Percentiles rank a stretch among this genome's conserved stretches.
Evolutionary conservation across 2,888 invertebrate genomes (phyloP).

Genomic region (Diaperis boleti): DNA sequence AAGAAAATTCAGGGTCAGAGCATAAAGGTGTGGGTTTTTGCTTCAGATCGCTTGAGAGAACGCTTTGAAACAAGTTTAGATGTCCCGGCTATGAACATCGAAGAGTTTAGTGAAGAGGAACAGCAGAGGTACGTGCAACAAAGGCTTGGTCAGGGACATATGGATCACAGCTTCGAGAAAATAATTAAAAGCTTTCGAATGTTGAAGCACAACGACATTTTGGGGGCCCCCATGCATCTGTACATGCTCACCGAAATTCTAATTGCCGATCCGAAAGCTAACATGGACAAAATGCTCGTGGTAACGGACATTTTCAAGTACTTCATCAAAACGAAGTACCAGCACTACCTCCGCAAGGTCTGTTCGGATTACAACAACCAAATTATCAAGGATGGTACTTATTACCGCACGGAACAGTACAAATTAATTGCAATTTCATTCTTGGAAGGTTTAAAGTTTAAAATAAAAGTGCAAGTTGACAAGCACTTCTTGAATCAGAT

Average conservation of each 20-base stretch:
- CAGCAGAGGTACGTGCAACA: slow-evolving; percentile 13
- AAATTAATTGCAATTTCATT: slow-evolving; percentile 11
- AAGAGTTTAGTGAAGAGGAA: slow-evolving; percentile 22
- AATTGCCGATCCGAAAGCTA: slow-evolving; percentile 8
- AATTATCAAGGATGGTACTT: slow-evolving; percentile 19
- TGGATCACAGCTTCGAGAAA: slow-evolving; percentile 6
- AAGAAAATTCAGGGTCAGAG: background rate
- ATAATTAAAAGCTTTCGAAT: slow-evolving; percentile 16
- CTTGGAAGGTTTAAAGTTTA: background rate
- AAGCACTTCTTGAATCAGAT: slow-evolving; percentile 12
- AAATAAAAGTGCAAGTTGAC: slow-evolving; percentile 2
- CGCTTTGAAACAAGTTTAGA: background rate
- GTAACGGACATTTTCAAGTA: slow-evolving; percentile 21
- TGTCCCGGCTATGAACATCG: slow-evolving; percentile 12
- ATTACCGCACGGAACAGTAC: slow-evolving; percentile 21
- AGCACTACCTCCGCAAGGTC: slow-evolving; percentile 5
- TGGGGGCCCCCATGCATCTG: slow-evolving; percentile 23
- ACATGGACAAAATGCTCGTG: slow-evolving; percentile 11
- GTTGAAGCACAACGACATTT: slow-evolving; percentile 11
- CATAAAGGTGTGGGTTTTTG: slow-evolving; percentile 20
- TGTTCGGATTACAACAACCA: slow-evolving; percentile 8
- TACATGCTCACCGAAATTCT: slow-evolving; percentile 30
- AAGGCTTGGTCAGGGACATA: background rate
- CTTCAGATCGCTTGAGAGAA: slow-evolving; percentile 7
- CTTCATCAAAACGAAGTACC: slow-evolving; percentile 19